A percentile compares a stretch with the other conserved stretches of the same genome.
These are phyloP conservation scores for Notodonta dromedarius DNA, from an alignment of 2,888 invertebrate species.

Conservation along the genomic window DNA sequence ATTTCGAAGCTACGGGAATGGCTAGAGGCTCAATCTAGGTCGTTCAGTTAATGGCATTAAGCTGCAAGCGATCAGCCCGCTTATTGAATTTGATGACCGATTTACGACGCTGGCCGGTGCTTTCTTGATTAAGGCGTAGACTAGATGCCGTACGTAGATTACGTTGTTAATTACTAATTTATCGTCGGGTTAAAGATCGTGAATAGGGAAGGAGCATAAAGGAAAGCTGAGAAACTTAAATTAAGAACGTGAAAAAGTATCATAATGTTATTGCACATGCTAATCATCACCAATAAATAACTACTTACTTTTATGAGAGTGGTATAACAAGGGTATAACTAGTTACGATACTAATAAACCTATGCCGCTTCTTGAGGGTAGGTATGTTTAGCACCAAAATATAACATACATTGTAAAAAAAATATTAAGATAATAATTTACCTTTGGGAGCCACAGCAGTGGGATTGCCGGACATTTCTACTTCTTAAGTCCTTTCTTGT, in stretches of 20 bases:
- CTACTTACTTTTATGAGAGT: no score
- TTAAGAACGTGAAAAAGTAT: no score
- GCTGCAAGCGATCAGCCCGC: neutral
- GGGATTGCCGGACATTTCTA: conserved; percentile 63
- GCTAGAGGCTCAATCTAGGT: neutral
- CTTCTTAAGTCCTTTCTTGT: conserved; percentile 17
- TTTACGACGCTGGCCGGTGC: neutral
- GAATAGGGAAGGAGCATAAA: no score
- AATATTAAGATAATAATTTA: conserved; percentile 34
- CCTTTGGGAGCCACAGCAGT: conserved; percentile 64
- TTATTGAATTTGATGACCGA: neutral
- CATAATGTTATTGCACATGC: no score
- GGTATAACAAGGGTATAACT: no score
- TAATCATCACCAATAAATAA: no score
- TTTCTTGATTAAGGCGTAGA: neutral
- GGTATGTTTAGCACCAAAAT: no score
- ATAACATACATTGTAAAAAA: no score
- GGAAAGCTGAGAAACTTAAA: no score
- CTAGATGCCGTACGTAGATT: neutral
- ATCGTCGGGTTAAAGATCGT: no score
- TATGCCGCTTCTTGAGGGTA: no score
- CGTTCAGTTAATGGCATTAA: conserved; percentile 5
- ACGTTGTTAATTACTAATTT: conserved; percentile 1
- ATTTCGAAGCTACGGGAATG: conserved; percentile 3
- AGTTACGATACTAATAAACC: no score